phyloP scores from a whole-genome alignment of 1,140 invertebrate genomes.

The Lepidurus packardi region DNA sequence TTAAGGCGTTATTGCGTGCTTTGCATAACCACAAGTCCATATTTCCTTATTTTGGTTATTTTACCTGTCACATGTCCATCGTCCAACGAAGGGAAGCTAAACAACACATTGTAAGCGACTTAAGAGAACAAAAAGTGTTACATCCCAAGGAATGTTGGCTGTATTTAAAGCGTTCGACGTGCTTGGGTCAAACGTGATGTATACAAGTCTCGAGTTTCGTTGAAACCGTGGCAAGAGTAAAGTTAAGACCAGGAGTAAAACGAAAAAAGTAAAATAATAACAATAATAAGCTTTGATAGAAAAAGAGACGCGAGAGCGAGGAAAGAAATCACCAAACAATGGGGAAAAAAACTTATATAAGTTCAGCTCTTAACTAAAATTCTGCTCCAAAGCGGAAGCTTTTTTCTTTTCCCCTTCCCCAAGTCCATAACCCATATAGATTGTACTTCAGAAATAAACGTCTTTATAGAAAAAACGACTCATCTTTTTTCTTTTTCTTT shows the following conservation, averaged over 20 bases:
- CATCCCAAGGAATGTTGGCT: background rate
- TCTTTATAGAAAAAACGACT: conserved; percentile 10
- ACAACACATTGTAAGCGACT: background rate
- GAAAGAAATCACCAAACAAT: background rate
- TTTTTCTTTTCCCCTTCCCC: background rate
- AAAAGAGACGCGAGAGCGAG: background rate
- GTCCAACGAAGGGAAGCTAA: background rate
- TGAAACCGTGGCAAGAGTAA: background rate
- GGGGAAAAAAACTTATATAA: background rate
- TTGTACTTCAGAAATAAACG: conserved; percentile 16
- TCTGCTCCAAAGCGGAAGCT: background rate
- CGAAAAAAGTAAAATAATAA: background rate
- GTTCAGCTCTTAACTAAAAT: background rate
- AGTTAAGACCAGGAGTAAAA: background rate
- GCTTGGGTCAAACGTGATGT: background rate
- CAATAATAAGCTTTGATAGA: conserved; percentile 19
- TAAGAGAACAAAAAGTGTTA: background rate
- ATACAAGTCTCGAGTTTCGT: background rate
- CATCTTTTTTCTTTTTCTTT: background rate
- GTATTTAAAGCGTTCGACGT: conserved; percentile 10
- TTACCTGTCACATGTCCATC: background rate
- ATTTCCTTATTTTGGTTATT: too few relatives aligned
- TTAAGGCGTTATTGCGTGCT: too few relatives aligned
- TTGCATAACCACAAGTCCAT: too few relatives aligned
- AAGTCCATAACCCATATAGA: conserved; percentile 7